phyloP scores from a whole-genome alignment of 2,113 vertebrate species.

The Tyto alba region DNA sequence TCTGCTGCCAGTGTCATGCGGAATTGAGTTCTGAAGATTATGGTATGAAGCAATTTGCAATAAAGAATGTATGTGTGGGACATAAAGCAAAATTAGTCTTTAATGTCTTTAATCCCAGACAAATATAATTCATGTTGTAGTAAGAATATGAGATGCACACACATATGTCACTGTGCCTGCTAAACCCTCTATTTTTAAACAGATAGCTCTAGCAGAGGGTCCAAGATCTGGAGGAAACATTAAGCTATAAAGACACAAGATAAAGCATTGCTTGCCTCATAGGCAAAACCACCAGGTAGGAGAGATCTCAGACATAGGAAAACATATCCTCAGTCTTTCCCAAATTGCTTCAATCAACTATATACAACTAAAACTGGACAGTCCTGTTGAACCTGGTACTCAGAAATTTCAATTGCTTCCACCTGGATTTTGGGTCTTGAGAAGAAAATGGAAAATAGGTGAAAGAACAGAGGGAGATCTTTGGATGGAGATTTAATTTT shows the following conservation, averaged over 20 bases:
- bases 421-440: background rate
- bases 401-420: background rate
- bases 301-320: background rate
- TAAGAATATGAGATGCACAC: background rate
- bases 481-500: background rate
- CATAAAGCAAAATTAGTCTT: background rate
- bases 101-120: background rate
- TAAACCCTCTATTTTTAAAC: background rate
- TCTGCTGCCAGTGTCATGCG: background rate
- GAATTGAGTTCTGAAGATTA: background rate
- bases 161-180: background rate
- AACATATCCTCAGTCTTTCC: background rate
- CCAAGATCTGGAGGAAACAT: background rate
- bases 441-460: background rate
- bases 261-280: background rate
- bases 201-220: background rate
- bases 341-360: background rate
- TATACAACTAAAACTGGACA: background rate
- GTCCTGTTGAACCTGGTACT: background rate
- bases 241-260: background rate
- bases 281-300: background rate
- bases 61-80: background rate
- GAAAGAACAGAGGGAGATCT: background rate
- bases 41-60: background rate
- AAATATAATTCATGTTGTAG: background rate